phyloP scores from a whole-genome alignment of 2,797 vertebrate species.

The Sebastes dallii region DNA sequence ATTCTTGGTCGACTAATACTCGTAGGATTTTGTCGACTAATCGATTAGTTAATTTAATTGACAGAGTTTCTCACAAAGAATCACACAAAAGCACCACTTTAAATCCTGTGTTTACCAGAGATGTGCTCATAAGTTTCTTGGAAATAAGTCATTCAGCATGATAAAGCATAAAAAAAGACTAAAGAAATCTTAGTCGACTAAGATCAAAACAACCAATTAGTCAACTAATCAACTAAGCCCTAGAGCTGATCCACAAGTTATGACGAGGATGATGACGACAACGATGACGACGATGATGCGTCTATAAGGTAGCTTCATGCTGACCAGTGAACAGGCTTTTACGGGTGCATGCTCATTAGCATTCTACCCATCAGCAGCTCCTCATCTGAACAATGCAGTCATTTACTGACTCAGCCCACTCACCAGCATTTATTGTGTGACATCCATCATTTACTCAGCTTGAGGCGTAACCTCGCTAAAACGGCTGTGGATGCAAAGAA shows the following conservation, averaged over 20 bases:
- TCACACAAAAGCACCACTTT: no score
- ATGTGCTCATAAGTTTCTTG: no score
- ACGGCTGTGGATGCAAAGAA: slow-evolving; percentile 18
- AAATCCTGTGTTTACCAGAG: no score
- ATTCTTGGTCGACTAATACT: no score
- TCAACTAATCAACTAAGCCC: no score
- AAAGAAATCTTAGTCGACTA: no score
- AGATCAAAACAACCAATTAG: not conserved
- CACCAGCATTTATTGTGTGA: slow-evolving; percentile 43
- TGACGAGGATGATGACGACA: not conserved
- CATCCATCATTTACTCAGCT: slow-evolving; percentile 59
- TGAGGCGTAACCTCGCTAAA: slow-evolving; percentile 37
- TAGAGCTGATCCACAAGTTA: not conserved
- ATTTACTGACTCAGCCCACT: slow-evolving; percentile 66
- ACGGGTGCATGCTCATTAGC: slow-evolving; percentile 43
- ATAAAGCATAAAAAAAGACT: no score
- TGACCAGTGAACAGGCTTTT: slow-evolving; percentile 27
- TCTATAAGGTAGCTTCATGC: slow-evolving; percentile 5
- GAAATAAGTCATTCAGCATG: no score
- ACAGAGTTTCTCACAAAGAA: no score
- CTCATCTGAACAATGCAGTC: slow-evolving; percentile 63
- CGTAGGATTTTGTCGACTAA: no score
- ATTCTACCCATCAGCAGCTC: slow-evolving; percentile 51
- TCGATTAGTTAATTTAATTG: no score
- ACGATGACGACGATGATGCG: not conserved